Percentiles rank a stretch among this genome's conserved stretches.
Evolutionary conservation across 1,140 invertebrate genomes (phyloP).

Genomic region (Drosophila pseudoananassae): DNA sequence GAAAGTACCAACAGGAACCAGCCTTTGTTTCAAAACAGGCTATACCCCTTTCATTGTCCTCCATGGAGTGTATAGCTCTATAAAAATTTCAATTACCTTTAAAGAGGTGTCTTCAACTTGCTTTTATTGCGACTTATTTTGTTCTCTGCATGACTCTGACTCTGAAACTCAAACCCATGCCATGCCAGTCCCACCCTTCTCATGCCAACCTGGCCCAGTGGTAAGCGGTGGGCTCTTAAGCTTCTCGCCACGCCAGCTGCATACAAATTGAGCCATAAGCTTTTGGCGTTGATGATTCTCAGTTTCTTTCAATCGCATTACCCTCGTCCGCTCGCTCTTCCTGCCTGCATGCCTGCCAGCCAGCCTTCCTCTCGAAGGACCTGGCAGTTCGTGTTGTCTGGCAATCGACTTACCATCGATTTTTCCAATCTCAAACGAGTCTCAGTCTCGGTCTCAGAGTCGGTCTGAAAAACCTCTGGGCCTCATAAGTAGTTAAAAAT

Average conservation of each 20-base stretch:
- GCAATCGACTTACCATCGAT: conserved; percentile 59
- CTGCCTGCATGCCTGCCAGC: too few relatives aligned
- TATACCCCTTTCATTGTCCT: too few relatives aligned
- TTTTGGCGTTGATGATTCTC: conserved; percentile 56
- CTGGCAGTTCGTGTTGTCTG: conserved; percentile 32
- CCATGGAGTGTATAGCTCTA: too few relatives aligned
- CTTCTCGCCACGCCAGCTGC: conserved; percentile 65
- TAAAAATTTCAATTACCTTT: conserved; percentile 6
- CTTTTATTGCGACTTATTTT: conserved; percentile 23
- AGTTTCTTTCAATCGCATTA: conserved; percentile 4
- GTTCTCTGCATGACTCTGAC: conserved; percentile 21
- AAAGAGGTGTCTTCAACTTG: conserved; percentile 2
- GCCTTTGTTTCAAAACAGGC: too few relatives aligned
- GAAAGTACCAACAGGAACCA: too few relatives aligned
- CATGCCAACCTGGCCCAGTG: conserved; percentile 21
- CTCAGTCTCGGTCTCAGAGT: conserved; percentile 34
- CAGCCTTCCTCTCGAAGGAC: not conserved
- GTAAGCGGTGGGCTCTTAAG: conserved; percentile 60
- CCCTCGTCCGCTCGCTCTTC: not conserved
- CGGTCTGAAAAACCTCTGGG: conserved; percentile 15
- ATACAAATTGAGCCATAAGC: conserved; percentile 80
- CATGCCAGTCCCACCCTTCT: not conserved
- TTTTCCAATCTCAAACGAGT: conserved; percentile 48
- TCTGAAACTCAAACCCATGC: not conserved
- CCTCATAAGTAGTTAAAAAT: conserved; percentile 64